A percentile compares a stretch with the other conserved stretches of the same genome.
phyloP scores from a whole-genome alignment of 1,140 invertebrate species.

The Mamestra configurata region DNA sequence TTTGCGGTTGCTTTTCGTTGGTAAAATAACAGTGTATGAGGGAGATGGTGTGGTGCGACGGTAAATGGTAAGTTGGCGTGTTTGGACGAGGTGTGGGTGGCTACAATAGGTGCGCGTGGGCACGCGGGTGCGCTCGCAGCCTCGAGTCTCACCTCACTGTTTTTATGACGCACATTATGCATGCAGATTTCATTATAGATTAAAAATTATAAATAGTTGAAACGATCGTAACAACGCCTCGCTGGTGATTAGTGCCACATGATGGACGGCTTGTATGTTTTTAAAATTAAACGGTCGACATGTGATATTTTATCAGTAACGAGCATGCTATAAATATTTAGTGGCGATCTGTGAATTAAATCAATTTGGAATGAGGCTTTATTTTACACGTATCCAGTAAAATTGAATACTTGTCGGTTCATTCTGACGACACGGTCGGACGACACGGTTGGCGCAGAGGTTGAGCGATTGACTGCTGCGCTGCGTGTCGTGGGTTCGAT shows the following conservation, averaged over 20 bases:
- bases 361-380: constrained; percentile 5
- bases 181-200: constrained; percentile 74
- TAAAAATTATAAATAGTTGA: constrained; percentile 74
- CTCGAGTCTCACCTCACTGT: constrained; percentile 64
- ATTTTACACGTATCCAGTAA: background rate
- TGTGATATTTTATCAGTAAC: constrained; percentile 47
- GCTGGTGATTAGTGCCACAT: constrained; percentile 30
- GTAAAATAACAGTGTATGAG: constrained; percentile 8
- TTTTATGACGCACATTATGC: constrained; percentile 64
- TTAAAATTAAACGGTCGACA: constrained; percentile 32
- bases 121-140: constrained; percentile 66
- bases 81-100: constrained; percentile 62
- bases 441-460: no score
- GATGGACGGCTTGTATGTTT: constrained; percentile 43
- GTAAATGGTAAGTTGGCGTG: constrained; percentile 26
- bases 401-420: background rate
- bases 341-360: constrained; percentile 6
- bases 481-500: no score
- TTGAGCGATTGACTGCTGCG: no score
- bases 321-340: constrained; percentile 29
- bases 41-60: background rate
- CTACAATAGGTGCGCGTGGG: constrained; percentile 67
- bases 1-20: constrained; percentile 36
- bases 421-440: no score
- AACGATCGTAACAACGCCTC: constrained; percentile 64